Evolutionary conservation across 2,888 invertebrate genomes (phyloP).

Genomic region (Lacanobia oleracea): DNA sequence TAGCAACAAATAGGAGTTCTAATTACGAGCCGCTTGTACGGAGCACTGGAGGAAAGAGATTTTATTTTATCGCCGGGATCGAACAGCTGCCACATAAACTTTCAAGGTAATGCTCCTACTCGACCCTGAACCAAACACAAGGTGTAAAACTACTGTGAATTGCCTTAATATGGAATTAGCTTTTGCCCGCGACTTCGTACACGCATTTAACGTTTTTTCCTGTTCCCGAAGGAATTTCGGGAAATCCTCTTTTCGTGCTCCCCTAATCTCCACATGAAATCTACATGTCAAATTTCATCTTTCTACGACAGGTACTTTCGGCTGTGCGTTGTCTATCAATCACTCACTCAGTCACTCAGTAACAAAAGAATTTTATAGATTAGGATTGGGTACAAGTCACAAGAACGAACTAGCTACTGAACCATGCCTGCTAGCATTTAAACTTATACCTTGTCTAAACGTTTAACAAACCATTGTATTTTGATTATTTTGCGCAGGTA

Average conservation of each 20-base stretch:
- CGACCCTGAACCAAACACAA: constrained; percentile 15
- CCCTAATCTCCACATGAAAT: no score
- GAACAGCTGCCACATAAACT: constrained; percentile 24
- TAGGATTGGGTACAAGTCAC: neutral
- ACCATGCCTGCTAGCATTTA: neutral
- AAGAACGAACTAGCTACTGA: neutral
- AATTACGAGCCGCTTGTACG: constrained; percentile 1
- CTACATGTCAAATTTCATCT: no score
- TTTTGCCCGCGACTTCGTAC: no score
- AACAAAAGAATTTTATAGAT: no score
- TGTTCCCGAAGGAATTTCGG: no score
- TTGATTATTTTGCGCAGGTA: constrained; percentile 49
- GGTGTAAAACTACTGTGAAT: constrained; percentile 3
- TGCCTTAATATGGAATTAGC: constrained; percentile 1
- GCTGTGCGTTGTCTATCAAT: no score
- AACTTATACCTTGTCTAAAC: constrained; percentile 7
- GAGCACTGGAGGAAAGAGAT: constrained; percentile 1
- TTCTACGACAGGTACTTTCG: no score
- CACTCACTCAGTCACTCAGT: no score
- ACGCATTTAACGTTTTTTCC: no score
- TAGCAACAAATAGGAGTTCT: constrained; percentile 9
- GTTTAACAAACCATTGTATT: constrained; percentile 25
- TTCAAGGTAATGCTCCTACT: constrained; percentile 29
- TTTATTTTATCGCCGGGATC: constrained; percentile 17
- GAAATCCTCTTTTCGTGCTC: no score